Evolutionary conservation across 2,888 invertebrate species (phyloP).

Genomic region (Monochamus alternatus): DNA sequence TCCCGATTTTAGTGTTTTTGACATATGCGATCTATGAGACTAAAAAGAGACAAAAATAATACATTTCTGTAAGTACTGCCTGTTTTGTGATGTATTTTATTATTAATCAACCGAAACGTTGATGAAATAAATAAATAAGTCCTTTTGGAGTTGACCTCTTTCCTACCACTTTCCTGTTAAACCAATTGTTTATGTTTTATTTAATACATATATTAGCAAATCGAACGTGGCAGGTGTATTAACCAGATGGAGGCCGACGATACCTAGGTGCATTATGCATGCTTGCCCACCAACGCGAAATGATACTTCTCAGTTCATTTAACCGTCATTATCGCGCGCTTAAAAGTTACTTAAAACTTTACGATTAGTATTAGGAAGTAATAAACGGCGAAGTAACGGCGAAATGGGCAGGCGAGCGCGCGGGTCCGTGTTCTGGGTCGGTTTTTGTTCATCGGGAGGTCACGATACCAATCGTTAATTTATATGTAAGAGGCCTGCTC

Average conservation of each 20-base stretch:
- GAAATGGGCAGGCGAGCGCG: background rate
- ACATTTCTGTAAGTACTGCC: too few species aligned
- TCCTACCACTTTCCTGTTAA: too few species aligned
- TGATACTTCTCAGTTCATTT: background rate
- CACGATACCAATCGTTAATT: background rate
- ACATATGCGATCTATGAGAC: too few species aligned
- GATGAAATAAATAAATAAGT: too few species aligned
- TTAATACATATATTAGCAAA: too few species aligned
- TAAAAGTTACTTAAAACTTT: background rate
- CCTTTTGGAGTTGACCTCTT: too few species aligned
- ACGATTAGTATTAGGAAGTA: background rate
- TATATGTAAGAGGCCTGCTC: background rate
- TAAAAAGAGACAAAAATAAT: too few species aligned
- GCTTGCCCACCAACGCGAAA: background rate
- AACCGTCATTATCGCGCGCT: background rate
- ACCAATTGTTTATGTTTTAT: too few species aligned
- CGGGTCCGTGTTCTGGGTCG: background rate
- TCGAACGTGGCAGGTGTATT: background rate
- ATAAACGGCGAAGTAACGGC: background rate
- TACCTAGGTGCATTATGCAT: background rate
- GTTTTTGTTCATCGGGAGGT: background rate
- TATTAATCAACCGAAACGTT: too few species aligned
- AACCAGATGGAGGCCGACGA: background rate
- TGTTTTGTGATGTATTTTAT: too few species aligned
- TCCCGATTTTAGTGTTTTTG: too few species aligned